Evolutionary conservation across 2,113 vertebrate genomes (phyloP), one percentile per base, ranked within the genome.

Genomic region (Myodes glareolus): DNA sequence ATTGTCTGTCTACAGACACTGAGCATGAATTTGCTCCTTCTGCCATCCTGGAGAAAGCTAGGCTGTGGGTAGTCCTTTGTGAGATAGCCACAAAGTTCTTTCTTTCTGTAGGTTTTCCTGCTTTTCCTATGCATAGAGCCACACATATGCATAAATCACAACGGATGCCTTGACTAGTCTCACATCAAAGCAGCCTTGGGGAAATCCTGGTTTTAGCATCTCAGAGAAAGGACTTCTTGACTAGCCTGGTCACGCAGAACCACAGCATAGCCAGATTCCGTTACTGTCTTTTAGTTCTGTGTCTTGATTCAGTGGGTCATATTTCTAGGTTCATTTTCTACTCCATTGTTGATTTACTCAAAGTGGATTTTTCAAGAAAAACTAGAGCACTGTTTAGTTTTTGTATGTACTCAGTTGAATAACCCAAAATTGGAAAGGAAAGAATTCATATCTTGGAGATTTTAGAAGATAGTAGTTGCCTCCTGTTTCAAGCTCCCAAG

Each of bases 361-460:
- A 80, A 94, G 33, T 61, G 75, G 63, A 29, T 42, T 90, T 97
- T 94, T 90, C 25, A 55, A 92, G 65, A n/a, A 75, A 72, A 94
- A 47, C 88, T 88, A 95, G 75, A 36, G 17, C 36, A 81, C 86
- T 6, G 16, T 3, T 77, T 96, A 45, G 39, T 31, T 90, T 97
- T 91, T 94, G 50, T 17, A 55, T 8, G 58, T 58, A 29, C 0
- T 68, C 72, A 89, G 33, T 11, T 73, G 80, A 97, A 91, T 77
- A 42, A 73, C 42, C 13, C 33, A 4, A 63, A 80, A 80, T 72
- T 84, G 31, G 33, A 96, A n/a, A 72, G 88, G 77, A 91, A 95
- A 93, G 17, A 76, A 52, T 65, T 92, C 42, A 55, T 29, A 14
- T 63, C 27, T 42, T n/a, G 55, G 39, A 50, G 39, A 94, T 92